phyloP scores from a whole-genome alignment of 92 coral and sea anemone species.

The Zoanthus sociatus region DNA sequence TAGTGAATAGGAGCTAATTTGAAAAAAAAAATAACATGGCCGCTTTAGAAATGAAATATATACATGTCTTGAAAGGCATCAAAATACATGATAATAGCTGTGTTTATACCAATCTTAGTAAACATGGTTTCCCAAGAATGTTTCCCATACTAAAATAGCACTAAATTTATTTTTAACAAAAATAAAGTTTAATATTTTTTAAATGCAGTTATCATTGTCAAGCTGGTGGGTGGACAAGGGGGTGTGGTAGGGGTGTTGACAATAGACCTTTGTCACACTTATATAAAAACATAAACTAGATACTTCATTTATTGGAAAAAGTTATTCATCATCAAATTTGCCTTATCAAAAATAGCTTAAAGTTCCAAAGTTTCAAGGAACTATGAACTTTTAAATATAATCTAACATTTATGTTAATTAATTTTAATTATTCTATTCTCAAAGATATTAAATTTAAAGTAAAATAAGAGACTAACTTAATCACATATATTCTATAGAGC shows the following conservation, averaged over 20 bases:
- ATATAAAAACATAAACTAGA: neutral
- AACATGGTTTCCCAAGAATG: constrained; percentile 8
- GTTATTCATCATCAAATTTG: neutral
- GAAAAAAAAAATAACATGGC: neutral
- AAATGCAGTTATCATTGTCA: constrained; percentile 3
- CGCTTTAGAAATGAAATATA: neutral
- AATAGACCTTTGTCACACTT: neutral
- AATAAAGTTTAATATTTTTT: neutral
- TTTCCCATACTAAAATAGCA: constrained; percentile 1
- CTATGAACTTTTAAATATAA: constrained; percentile 4
- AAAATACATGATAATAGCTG: constrained; percentile 5
- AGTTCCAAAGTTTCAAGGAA: neutral
- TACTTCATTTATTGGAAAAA: neutral
- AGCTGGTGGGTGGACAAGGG: constrained; percentile 5
- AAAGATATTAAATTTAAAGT: constrained; percentile 6
- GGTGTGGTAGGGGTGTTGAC: neutral
- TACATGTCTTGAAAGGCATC: constrained; percentile 5
- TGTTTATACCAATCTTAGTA: neutral
- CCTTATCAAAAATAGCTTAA: neutral
- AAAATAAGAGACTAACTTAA: constrained; percentile 1
- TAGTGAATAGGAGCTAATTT: constrained; percentile 12
- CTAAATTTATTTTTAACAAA: neutral
- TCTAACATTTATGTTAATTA: neutral
- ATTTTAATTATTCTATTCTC: neutral
- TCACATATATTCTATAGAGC: constrained; percentile 1